Percentiles rank a stretch among this genome's conserved stretches.
These are phyloP conservation scores for Drosophila fungiperda DNA, from an alignment of 2,888 invertebrate genomes.

Conservation along the genomic window DNA sequence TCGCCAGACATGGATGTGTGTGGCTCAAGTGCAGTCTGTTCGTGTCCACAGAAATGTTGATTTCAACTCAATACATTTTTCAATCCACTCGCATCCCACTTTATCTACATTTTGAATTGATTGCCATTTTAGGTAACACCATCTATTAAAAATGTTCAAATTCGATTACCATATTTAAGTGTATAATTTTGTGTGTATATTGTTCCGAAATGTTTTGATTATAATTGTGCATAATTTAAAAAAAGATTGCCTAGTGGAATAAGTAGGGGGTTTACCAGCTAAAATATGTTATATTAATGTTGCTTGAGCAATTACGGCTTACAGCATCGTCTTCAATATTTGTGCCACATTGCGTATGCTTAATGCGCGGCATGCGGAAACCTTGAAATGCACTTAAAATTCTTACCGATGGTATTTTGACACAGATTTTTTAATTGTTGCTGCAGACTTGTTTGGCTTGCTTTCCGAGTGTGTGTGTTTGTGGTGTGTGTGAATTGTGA, in stretches of 20 bases:
- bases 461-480: constrained; percentile 9
- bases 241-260: background rate
- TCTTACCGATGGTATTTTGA: constrained; percentile 66
- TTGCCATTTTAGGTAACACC: background rate
- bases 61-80: constrained; percentile 15
- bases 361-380: constrained; percentile 41
- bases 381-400: constrained; percentile 76
- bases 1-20: constrained; percentile 2
- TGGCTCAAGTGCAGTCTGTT: constrained; percentile 17
- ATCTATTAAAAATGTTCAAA: background rate
- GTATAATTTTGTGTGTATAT: background rate
- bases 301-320: background rate
- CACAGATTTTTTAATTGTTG: constrained; percentile 75
- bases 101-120: constrained; percentile 4
- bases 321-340: constrained; percentile 23
- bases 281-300: background rate
- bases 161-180: background rate
- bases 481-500: constrained; percentile 13
- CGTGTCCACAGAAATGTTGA: constrained; percentile 1
- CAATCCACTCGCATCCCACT: constrained; percentile 5
- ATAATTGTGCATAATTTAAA: background rate
- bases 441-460: constrained; percentile 50
- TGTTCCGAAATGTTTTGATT: background rate
- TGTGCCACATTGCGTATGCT: constrained; percentile 64
- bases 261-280: background rate